phyloP scores from a whole-genome alignment of 2,888 invertebrate genomes.

The Proisotoma minuta region DNA sequence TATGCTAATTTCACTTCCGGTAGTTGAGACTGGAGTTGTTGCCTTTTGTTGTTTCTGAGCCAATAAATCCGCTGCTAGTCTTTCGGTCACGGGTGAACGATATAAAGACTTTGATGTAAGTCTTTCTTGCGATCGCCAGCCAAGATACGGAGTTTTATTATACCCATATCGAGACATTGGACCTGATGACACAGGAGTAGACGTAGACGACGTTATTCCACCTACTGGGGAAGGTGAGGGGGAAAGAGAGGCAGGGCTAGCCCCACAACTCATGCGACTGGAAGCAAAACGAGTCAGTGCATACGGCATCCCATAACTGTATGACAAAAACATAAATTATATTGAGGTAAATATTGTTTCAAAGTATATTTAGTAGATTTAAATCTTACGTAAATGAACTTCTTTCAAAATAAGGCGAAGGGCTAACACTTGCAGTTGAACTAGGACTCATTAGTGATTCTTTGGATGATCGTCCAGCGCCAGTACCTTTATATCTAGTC shows the following conservation, averaged over 20 bases:
- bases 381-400: slow-evolving; percentile 45
- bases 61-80: slow-evolving; percentile 74
- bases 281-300: slow-evolving; percentile 42
- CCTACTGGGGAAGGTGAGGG: slow-evolving; percentile 46
- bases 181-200: slow-evolving; percentile 44
- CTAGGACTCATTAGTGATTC: slow-evolving; percentile 46
- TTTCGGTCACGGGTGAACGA: slow-evolving; percentile 50
- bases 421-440: slow-evolving; percentile 44
- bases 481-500: slow-evolving; percentile 27
- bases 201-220: slow-evolving; percentile 38
- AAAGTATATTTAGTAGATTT: no score
- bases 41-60: slow-evolving; percentile 50
- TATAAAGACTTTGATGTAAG: slow-evolving; percentile 55
- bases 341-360: background rate
- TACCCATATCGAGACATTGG: slow-evolving; percentile 52
- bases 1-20: slow-evolving; percentile 1
- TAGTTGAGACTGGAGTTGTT: slow-evolving; percentile 15
- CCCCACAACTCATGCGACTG: slow-evolving; percentile 46
- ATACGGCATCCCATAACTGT: slow-evolving; percentile 46
- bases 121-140: slow-evolving; percentile 80
- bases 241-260: slow-evolving; percentile 44
- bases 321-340: slow-evolving; percentile 11
- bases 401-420: slow-evolving; percentile 46
- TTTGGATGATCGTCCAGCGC: slow-evolving; percentile 39
- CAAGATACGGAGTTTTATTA: slow-evolving; percentile 80